phyloP scores from a whole-genome alignment of 2,113 vertebrate species.

The Colinus virginianus region DNA sequence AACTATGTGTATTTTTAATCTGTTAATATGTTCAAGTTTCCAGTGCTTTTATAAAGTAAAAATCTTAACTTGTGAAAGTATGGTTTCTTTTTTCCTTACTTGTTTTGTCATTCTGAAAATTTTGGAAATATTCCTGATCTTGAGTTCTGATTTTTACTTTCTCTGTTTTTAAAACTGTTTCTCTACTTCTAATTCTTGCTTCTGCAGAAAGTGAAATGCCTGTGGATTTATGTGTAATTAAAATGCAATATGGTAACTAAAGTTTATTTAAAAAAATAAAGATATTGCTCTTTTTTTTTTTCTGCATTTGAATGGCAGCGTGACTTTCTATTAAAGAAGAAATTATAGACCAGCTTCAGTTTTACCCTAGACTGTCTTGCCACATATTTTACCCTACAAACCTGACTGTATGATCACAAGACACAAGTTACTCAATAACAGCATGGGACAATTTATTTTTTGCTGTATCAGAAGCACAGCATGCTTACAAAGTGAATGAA shows the following conservation, averaged over 20 bases:
- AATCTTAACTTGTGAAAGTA: not conserved
- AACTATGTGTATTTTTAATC: not conserved
- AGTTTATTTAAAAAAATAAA: not conserved
- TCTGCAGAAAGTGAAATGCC: not conserved
- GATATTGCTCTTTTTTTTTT: not conserved
- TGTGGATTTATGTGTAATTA: not conserved
- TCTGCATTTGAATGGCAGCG: conserved; percentile 25
- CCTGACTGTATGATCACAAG: not conserved
- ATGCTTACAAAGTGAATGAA: not conserved
- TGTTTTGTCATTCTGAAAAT: not conserved
- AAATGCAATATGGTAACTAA: not conserved
- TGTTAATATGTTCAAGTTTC: not conserved
- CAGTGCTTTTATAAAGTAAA: not conserved
- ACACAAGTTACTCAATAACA: not conserved
- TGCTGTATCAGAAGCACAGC: not conserved
- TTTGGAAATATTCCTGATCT: not conserved
- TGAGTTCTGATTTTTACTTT: not conserved
- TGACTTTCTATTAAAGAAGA: not conserved
- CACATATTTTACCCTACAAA: not conserved
- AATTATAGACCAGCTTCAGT: not conserved
- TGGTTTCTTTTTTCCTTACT: not conserved
- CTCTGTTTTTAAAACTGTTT: not conserved
- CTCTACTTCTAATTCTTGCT: not conserved
- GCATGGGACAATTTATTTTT: not conserved
- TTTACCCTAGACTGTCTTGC: not conserved